phyloP scores from a whole-genome alignment of 2,797 vertebrate genomes.

The Pseudomugil gertrudae region DNA sequence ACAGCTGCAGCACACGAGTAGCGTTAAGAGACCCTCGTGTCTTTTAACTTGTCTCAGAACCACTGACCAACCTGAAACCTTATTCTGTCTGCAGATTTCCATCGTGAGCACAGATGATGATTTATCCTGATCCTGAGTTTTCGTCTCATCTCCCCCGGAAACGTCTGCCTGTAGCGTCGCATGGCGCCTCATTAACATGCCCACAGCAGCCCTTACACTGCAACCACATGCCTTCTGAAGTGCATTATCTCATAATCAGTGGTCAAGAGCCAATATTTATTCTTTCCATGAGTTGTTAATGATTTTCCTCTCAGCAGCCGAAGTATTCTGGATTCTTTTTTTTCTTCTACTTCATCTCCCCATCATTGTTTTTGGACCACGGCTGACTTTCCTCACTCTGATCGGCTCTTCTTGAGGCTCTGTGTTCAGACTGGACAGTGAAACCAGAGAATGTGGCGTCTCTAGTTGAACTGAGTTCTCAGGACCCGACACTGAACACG shows the following conservation, averaged over 20 bases:
- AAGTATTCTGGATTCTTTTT: conserved; percentile 36
- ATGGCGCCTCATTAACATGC: conserved; percentile 75
- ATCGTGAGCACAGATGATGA: conserved; percentile 99
- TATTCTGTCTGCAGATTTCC: conserved; percentile 86
- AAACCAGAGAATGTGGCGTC: not conserved
- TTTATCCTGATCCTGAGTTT: conserved; percentile 82
- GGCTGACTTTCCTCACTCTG: not conserved
- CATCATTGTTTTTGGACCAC: not conserved
- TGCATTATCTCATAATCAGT: conserved; percentile 81
- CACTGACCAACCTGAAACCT: not conserved
- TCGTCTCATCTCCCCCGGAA: conserved; percentile 8
- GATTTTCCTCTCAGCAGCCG: conserved; percentile 41
- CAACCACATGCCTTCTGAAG: conserved; percentile 87
- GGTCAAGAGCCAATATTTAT: conserved; percentile 67
- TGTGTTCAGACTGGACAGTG: conserved; percentile 5
- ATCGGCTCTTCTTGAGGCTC: not conserved
- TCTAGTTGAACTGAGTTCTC: conserved; percentile 4
- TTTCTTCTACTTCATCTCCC: not conserved
- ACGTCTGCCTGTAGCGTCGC: conserved; percentile 66
- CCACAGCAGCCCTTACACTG: conserved; percentile 67
- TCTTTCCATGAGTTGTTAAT: conserved; percentile 71
- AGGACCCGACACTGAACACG: not conserved
- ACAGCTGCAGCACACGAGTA: not conserved
- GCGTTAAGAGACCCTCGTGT: not conserved
- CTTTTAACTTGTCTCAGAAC: too few species aligned